These are phyloP conservation scores for Cavia aperea DNA, from an alignment of 2,113 vertebrate species.

Conservation along the genomic window DNA sequence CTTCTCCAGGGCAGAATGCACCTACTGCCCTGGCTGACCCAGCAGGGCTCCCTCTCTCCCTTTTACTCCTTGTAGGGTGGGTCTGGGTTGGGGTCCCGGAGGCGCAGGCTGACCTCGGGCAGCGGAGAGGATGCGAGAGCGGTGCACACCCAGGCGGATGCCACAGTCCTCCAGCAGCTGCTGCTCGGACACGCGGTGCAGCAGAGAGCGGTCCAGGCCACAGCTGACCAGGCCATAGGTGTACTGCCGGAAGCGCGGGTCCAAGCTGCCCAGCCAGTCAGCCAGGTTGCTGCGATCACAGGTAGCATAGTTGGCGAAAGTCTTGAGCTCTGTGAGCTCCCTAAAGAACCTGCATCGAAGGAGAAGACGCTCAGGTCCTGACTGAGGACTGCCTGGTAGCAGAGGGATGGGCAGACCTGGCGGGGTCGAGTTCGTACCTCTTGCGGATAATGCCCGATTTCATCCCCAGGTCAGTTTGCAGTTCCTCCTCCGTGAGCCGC, in stretches of 20 bases:
- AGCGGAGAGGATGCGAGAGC: conserved; percentile 83
- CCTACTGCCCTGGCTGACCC: neutral
- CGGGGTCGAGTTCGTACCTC: conserved; percentile 71
- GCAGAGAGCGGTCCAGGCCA: conserved; percentile 84
- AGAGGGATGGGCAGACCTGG: neutral
- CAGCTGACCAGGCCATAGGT: conserved; percentile 92
- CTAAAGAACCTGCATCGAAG: conserved; percentile 84
- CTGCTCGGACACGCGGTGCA: conserved; percentile 87
- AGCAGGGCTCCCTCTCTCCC: neutral
- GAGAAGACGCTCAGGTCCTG: neutral
- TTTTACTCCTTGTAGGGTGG: neutral
- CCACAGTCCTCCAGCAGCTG: conserved; percentile 90
- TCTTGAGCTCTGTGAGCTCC: conserved; percentile 93
- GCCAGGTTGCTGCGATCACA: conserved; percentile 96
- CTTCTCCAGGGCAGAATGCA: neutral
- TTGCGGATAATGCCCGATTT: conserved; percentile 86
- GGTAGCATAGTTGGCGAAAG: conserved; percentile 91
- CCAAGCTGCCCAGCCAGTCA: conserved; percentile 89
- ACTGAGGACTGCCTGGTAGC: neutral
- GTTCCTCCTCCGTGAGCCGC: conserved; percentile 86
- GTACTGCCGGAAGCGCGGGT: conserved; percentile 94
- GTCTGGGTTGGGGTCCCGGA: rapidly evolving
- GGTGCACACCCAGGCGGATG: conserved; percentile 86
- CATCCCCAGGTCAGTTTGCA: conserved; percentile 87
- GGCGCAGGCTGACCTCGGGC: conserved; percentile 72